Percentiles rank a stretch among this genome's conserved stretches.
Evolutionary conservation across 92 coral and sea anemone species (phyloP).

Genomic region (Desmophyllum pertusum): DNA sequence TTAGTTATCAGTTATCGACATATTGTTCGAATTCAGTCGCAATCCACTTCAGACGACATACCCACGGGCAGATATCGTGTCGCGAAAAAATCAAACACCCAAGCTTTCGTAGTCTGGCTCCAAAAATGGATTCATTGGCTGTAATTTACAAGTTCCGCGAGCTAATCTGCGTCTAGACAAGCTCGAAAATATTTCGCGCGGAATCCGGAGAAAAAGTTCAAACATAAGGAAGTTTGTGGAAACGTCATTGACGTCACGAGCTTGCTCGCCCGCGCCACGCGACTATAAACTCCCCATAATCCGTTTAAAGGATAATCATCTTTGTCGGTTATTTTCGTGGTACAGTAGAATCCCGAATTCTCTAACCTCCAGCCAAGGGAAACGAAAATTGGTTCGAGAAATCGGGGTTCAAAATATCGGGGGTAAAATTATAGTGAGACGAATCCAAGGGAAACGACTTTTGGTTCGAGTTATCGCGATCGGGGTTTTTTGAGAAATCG

Average conservation of each 20-base stretch:
- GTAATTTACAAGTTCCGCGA: neutral
- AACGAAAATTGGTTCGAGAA: no score
- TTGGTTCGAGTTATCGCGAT: no score
- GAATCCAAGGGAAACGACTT: no score
- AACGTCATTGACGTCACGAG: neutral
- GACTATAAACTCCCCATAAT: neutral
- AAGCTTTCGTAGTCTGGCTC: neutral
- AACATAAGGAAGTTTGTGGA: neutral
- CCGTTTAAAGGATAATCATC: neutral
- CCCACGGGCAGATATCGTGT: neutral
- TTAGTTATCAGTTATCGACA: no score
- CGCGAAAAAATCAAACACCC: neutral
- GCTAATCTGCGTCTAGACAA: conserved; percentile 1
- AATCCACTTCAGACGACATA: no score
- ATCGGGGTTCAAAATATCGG: no score
- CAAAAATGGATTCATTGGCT: conserved; percentile 8
- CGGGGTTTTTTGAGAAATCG: no score
- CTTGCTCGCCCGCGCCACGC: neutral
- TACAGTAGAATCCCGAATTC: no score
- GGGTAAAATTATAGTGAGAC: no score
- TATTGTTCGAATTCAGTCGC: no score
- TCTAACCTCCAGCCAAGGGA: no score
- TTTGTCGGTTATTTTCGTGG: neutral
- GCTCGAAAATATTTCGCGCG: neutral
- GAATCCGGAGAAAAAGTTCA: neutral